Conservation (phyloP, 2,797 vertebrate genomes). For the Cottoperca gobio region DNA sequence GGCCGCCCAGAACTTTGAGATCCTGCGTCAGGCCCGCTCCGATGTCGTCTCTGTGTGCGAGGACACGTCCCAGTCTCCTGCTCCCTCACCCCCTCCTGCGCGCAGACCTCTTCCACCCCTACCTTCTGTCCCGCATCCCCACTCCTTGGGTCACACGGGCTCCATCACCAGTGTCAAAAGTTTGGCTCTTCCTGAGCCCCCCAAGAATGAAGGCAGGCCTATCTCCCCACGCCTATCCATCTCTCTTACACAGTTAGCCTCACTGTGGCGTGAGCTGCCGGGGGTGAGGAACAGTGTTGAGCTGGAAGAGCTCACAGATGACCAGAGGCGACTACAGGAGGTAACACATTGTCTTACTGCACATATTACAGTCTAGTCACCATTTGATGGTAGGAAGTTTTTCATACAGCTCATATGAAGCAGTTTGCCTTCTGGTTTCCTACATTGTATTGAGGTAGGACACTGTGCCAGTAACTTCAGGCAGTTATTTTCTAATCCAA, state of each 20-base stretch:
- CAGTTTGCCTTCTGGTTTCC: not conserved
- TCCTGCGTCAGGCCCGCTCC: conserved; percentile 91
- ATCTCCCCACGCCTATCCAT: conserved; percentile 89
- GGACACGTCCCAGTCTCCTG: conserved; percentile 62
- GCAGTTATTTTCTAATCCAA: not conserved
- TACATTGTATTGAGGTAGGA: not conserved
- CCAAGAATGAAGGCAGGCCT: conserved; percentile 52
- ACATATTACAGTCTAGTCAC: not conserved
- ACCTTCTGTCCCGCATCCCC: conserved; percentile 64
- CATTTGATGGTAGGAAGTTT: not conserved
- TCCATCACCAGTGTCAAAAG: conserved; percentile 57
- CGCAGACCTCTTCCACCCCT: conserved; percentile 80
- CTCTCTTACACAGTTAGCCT: conserved; percentile 84
- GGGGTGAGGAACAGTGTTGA: conserved; percentile 85
- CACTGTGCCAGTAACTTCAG: not conserved
- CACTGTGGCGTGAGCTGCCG: conserved; percentile 95
- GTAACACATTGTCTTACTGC: conserved; percentile 73
- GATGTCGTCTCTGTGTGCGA: conserved; percentile 78
- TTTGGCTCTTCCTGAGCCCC: conserved; percentile 66
- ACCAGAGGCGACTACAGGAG: conserved; percentile 94
- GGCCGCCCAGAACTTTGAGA: conserved; percentile 92
- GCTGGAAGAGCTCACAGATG: conserved; percentile 88
- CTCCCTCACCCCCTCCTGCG: conserved; percentile 70
- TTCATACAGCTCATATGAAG: not conserved
- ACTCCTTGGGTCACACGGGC: conserved; percentile 53